Evolutionary conservation across 2,797 vertebrate genomes (phyloP).

Genomic region (Distichodus sexfasciatus): DNA sequence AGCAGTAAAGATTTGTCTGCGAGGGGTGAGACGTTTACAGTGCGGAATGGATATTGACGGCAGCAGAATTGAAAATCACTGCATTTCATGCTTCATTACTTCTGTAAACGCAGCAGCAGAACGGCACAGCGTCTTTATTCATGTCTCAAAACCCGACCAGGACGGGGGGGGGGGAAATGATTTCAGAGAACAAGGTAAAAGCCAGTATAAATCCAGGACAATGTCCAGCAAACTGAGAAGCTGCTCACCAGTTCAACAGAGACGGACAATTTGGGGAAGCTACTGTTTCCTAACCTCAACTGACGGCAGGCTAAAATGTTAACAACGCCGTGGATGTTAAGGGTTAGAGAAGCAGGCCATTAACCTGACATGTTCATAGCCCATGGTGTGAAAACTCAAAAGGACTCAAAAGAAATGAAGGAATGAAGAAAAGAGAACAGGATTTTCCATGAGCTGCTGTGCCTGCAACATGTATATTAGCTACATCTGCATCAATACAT

Average conservation of each 20-base stretch:
- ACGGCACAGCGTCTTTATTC: background rate
- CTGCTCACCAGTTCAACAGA: constrained; percentile 42
- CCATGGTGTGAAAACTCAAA: too few relatives aligned
- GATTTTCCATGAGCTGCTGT: too few relatives aligned
- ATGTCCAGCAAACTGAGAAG: background rate
- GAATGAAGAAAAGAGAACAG: too few relatives aligned
- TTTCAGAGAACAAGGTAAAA: background rate
- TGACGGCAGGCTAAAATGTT: constrained; percentile 26
- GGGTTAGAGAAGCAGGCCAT: constrained; percentile 48
- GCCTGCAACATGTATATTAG: too few relatives aligned
- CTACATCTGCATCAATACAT: too few relatives aligned
- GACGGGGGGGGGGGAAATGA: constrained; percentile 3
- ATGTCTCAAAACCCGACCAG: background rate
- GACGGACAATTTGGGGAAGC: constrained; percentile 46
- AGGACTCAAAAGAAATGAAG: too few relatives aligned
- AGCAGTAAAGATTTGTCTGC: background rate
- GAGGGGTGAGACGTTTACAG: background rate
- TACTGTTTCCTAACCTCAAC: constrained; percentile 40
- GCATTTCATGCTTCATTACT: constrained; percentile 17
- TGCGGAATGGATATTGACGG: constrained; percentile 16
- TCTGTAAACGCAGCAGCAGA: background rate
- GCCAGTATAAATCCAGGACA: background rate
- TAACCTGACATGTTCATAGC: constrained; percentile 24
- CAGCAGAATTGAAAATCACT: constrained; percentile 13
- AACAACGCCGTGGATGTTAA: constrained; percentile 43